phyloP scores from a whole-genome alignment of 2,113 vertebrate genomes.

The Erythrolamprus reginae region DNA sequence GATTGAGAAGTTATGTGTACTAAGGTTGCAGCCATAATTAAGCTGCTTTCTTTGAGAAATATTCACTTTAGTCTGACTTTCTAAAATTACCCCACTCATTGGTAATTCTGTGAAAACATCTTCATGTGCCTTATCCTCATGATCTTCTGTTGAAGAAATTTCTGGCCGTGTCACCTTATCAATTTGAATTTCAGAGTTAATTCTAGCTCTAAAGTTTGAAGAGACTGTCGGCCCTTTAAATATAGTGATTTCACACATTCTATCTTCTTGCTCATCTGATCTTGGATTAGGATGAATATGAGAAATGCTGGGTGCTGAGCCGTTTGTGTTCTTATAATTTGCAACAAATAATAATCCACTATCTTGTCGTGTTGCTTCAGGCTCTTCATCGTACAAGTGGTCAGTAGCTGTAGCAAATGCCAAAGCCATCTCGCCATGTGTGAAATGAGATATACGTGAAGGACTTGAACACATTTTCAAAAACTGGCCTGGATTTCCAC shows the following conservation, averaged over 20 bases:
- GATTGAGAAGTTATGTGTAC: conserved; percentile 27
- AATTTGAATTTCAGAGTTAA: conserved; percentile 34
- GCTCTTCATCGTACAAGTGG: not conserved
- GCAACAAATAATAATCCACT: conserved; percentile 23
- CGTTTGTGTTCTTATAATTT: not conserved
- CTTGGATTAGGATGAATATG: not conserved
- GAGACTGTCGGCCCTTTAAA: conserved; percentile 76
- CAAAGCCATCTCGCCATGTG: conserved; percentile 11
- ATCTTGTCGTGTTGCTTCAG: not conserved
- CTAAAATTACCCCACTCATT: conserved; percentile 34
- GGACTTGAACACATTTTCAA: conserved; percentile 12
- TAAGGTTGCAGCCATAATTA: conserved; percentile 40
- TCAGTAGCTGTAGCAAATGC: not conserved
- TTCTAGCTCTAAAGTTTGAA: conserved; percentile 50
- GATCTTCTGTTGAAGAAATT: conserved; percentile 59
- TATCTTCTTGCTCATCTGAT: conserved; percentile 22
- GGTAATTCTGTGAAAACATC: conserved; percentile 66
- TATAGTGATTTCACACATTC: conserved; percentile 54
- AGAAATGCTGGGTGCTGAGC: not conserved
- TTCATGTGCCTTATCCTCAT: conserved; percentile 45
- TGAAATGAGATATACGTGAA: not conserved
- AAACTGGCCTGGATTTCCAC: conserved; percentile 23
- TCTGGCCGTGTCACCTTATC: conserved; percentile 57
- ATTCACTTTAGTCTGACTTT: conserved; percentile 38
- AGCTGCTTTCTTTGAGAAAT: conserved; percentile 46